A percentile compares a stretch with the other conserved stretches of the same genome.
Evolutionary conservation across 2,797 vertebrate genomes (phyloP).

Genomic region (Centroberyx gerrardi): DNA sequence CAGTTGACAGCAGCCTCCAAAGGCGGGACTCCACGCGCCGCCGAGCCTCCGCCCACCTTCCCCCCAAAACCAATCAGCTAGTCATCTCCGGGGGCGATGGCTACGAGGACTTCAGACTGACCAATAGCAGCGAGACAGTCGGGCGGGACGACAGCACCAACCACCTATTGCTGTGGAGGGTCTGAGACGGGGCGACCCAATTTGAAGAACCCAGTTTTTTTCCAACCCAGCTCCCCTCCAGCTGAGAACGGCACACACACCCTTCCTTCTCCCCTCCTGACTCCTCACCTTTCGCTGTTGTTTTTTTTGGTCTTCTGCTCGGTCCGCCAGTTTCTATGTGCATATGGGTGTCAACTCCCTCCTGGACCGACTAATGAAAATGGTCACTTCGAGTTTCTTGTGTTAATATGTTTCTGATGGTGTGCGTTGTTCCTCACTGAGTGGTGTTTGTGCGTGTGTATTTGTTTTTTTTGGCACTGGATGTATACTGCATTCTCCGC

Average conservation of each 20-base stretch:
- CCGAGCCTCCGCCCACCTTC: slow-evolving; percentile 84
- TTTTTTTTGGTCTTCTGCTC: slow-evolving; percentile 69
- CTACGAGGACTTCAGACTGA: slow-evolving; percentile 97
- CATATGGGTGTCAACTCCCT: slow-evolving; percentile 63
- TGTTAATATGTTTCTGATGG: slow-evolving; percentile 52
- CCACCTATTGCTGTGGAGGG: slow-evolving; percentile 96
- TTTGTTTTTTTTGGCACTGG: slow-evolving; percentile 46
- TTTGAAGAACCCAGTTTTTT: neutral
- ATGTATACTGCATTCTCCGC: slow-evolving; percentile 45
- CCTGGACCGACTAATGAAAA: slow-evolving; percentile 53
- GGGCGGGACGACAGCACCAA: slow-evolving; percentile 98
- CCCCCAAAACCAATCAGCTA: slow-evolving; percentile 90
- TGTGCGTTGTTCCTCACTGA: slow-evolving; percentile 59
- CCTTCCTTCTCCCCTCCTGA: slow-evolving; percentile 19
- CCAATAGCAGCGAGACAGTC: slow-evolving; percentile 95
- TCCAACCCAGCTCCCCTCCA: slow-evolving; percentile 9
- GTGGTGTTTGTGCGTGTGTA: slow-evolving; percentile 55
- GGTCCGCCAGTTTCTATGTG: slow-evolving; percentile 77
- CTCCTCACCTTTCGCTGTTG: slow-evolving; percentile 49
- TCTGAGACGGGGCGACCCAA: slow-evolving; percentile 81
- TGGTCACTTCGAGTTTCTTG: slow-evolving; percentile 53
- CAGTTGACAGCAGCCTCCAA: slow-evolving; percentile 85
- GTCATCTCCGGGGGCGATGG: slow-evolving; percentile 97
- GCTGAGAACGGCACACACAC: slow-evolving; percentile 44
- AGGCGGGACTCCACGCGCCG: slow-evolving; percentile 87